phyloP scores from a whole-genome alignment of 2,113 vertebrate genomes.

The Gavia stellata region DNA sequence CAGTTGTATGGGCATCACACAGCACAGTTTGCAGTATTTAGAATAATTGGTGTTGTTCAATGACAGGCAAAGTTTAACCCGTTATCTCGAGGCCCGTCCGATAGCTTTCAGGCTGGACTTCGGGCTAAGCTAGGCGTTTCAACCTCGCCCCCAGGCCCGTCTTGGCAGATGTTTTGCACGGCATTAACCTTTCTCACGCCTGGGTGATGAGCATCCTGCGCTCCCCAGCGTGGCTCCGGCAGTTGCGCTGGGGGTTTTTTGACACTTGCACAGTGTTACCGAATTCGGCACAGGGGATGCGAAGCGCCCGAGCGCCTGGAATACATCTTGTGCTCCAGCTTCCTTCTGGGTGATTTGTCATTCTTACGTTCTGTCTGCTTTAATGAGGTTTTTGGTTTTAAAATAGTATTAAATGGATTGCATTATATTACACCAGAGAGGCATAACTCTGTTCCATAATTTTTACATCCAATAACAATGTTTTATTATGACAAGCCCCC shows the following conservation, averaged over 20 bases:
- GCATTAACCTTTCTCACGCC: background rate
- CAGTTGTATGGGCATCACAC: accelerated
- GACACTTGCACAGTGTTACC: accelerated
- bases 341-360: slow-evolving; percentile 36
- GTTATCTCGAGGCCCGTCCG: accelerated
- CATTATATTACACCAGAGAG: slow-evolving; percentile 61
- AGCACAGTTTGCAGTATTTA: accelerated
- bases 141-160: background rate
- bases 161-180: background rate
- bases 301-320: background rate
- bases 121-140: background rate
- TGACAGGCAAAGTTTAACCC: background rate
- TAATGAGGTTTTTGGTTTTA: slow-evolving; percentile 62
- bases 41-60: accelerated
- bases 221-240: background rate
- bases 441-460: slow-evolving; percentile 53
- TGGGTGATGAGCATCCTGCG: accelerated
- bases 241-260: background rate
- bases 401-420: slow-evolving; percentile 68
- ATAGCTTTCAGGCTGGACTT: background rate
- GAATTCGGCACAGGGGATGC: accelerated
- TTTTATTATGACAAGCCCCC: slow-evolving; percentile 56
- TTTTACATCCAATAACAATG: slow-evolving; percentile 60
- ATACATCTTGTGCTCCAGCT: background rate
- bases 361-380: slow-evolving; percentile 18